Percentiles rank a stretch among this genome's conserved stretches.
Evolutionary conservation across 1,140 invertebrate genomes (phyloP).

Genomic region (Drosophila lacertosa): DNA sequence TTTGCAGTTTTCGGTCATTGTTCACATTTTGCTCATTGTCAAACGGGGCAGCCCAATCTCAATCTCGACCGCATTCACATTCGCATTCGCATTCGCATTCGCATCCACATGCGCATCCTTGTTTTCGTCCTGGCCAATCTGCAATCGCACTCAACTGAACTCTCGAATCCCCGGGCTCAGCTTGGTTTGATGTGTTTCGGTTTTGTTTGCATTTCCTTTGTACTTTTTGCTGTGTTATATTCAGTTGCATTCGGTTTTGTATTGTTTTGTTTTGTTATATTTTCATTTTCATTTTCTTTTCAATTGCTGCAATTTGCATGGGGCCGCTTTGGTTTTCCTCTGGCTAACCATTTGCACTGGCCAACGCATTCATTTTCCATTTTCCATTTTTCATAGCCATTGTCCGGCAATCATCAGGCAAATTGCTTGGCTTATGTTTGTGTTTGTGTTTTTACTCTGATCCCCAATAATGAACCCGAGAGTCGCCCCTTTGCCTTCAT

Average conservation of each 20-base stretch:
- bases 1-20: slow-evolving; percentile 57
- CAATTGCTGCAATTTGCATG: slow-evolving; percentile 51
- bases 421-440: slow-evolving; percentile 45
- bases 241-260: not conserved
- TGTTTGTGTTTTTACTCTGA: slow-evolving; percentile 31
- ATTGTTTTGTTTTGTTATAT: slow-evolving; percentile 2
- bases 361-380: slow-evolving; percentile 15
- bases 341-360: slow-evolving; percentile 15
- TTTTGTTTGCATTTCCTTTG: not conserved
- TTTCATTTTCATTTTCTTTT: slow-evolving; percentile 19
- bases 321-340: slow-evolving; percentile 15
- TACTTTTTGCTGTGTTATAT: not conserved
- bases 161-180: not conserved
- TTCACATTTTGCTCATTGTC: slow-evolving; percentile 47
- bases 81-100: not conserved
- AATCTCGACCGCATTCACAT: not conserved
- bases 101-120: not conserved
- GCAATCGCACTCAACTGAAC: not conserved
- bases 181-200: not conserved
- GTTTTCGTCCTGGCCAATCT: too few relatives aligned
- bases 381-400: slow-evolving; percentile 15
- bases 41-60: not conserved
- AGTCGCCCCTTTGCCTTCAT: not conserved
- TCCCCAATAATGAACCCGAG: slow-evolving; percentile 15
- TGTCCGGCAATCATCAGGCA: slow-evolving; percentile 39